Base-by-base conservation (phyloP, 2,888 invertebrate species). In the Glaucopsyche alexis region DNA sequence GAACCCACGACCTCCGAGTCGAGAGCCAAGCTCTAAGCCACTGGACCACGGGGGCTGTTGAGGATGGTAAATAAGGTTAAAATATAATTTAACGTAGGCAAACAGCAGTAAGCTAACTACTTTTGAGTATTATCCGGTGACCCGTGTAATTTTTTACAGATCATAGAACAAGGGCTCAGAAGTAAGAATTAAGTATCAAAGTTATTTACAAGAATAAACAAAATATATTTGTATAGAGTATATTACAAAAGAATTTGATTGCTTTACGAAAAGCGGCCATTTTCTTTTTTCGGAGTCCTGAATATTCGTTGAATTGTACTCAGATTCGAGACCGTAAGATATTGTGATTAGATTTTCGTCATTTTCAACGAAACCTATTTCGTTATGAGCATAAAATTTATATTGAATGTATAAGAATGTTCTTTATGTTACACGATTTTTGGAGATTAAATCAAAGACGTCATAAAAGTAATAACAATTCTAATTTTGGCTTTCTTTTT, bases 91-190 rank as follows among this genome's bases (percentile, higher is more conserved):
- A 29, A 29, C 9, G 19, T 13, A 1, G 8, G 13, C 8, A 47
- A 13, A 47, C 9, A 47, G 47, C 13, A 11, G 16, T 55, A 19
- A 11, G 11, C 72, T 73, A 78, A 74, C 75, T 75, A 55, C 60
- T 60, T 50, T 60, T 29, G 13, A 13, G 19, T 60, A 60, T 29
- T 60, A 60, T 13, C 29, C 60, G 9, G 29, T 60, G 60, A 60
- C 13, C 60, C 38, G 60, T 13, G 38, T 16, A 60, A 60, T 13
- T 60, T 60, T 60, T 13, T 60, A 60, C 60, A 60, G 29, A 29
- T 60, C 60, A 60, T 29, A 60, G 29, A 60, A 60, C 60, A 60
- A 38, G 60, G 60, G 29, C 7, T 29, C 29, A 47, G 47, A 9
- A 47, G 9, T 47, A 60, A 60, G 29, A 60, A 60, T 60, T 60